phyloP scores from a whole-genome alignment of 2,797 vertebrate genomes.

The Lutjanus campechanus region DNA sequence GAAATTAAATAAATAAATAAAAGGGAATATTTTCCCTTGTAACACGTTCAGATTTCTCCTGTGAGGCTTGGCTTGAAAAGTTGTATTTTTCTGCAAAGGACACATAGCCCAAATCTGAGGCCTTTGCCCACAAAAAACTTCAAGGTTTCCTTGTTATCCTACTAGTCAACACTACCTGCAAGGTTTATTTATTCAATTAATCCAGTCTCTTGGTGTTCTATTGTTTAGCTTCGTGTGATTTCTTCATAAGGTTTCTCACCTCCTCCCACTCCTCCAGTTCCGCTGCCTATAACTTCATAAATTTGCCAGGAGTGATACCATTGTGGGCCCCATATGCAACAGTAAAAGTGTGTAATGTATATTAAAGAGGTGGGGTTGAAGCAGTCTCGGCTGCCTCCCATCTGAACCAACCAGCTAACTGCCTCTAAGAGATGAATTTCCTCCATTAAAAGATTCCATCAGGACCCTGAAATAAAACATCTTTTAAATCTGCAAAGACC shows the following conservation, averaged over 20 bases:
- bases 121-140: slow-evolving; percentile 20
- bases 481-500: slow-evolving; percentile 5
- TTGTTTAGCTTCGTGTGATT: slow-evolving; percentile 40
- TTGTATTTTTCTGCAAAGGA: no score
- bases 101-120: no score
- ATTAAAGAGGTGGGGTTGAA: slow-evolving; percentile 23
- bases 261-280: slow-evolving; percentile 30
- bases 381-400: slow-evolving; percentile 5
- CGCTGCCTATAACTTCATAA: slow-evolving; percentile 25
- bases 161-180: slow-evolving; percentile 7
- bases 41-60: slow-evolving; percentile 2
- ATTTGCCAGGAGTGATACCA: slow-evolving; percentile 12
- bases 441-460: neutral
- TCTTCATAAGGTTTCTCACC: slow-evolving; percentile 39
- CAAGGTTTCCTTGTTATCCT: slow-evolving; percentile 17
- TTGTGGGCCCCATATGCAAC: neutral
- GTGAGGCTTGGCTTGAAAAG: neutral
- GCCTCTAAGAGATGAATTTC: slow-evolving; percentile 17
- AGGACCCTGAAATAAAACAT: slow-evolving; percentile 14
- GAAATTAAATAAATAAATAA: no score
- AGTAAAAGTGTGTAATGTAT: neutral
- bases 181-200: slow-evolving; percentile 56
- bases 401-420: slow-evolving; percentile 23
- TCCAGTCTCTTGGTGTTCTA: slow-evolving; percentile 30
- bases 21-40: neutral